Base-by-base conservation (phyloP, 2,113 vertebrate genomes). In the Cheirogaleus medius region DNA sequence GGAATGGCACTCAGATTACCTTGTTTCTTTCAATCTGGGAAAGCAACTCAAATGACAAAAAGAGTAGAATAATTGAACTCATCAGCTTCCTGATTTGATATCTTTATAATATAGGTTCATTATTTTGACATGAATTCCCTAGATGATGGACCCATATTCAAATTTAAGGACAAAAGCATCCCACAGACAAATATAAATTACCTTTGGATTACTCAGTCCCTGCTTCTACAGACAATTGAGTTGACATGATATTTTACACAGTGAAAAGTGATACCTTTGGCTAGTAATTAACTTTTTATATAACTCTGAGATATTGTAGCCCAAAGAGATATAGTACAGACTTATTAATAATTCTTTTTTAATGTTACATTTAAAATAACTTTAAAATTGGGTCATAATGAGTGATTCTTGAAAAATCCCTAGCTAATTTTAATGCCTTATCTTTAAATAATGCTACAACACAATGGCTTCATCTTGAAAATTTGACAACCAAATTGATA, bases 311-410 rank as follows among this genome's bases (percentile, higher is more conserved):
- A 92, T 93, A 85, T 29, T 91, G 11, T 93, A 96, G 71, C 77
- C 87, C 76, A 94, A 87, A 84, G 86, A 97, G 56, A 69, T 52
- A 93, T 63, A 78, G 29, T 78, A 87, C 42, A 94, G 94, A 95
- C 69, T 82, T 95, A 73, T 87, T 97, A 96, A 98, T 92, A 94
- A 97, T 87, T 92, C 81, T 88, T 94, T 96, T 92, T 94, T 58
- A 94, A 90, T 95, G 91, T 85, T 95, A 91, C 78, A 94, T 97
- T 97, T 95, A 96, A 96, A 97, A 95, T 97, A 95, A 88, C 93
- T 97, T 96, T 88, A 96, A 97, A 96, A 95, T 92, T 96, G 85
- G 95, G 95, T 98, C 93, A 98, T 96, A 96, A 77, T 92, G 92
- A 97, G 88, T 92, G 85, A 97, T 92, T 96, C 95, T 95, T 97